A percentile compares a stretch with the other conserved stretches of the same genome.
Conservation (phyloP, 2,888 invertebrate genomes). For the Euphydryas editha region DNA sequence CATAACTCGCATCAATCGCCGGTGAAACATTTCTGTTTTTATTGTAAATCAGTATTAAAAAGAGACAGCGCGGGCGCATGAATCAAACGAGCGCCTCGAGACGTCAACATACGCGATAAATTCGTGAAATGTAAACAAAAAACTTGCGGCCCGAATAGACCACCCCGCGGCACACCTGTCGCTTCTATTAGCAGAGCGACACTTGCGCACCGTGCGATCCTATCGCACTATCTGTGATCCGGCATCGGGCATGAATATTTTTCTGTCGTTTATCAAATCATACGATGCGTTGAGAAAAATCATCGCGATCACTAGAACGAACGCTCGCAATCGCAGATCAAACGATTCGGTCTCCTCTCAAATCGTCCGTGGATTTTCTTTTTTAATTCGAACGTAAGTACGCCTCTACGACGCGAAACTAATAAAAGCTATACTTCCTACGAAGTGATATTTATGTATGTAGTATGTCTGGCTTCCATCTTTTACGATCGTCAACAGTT, state of each 20-base stretch:
- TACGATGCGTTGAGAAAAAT: constrained; percentile 74
- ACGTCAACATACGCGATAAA: constrained; percentile 78
- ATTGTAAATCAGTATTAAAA: constrained; percentile 84
- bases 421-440: constrained; percentile 73
- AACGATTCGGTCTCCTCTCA: constrained; percentile 65
- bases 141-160: constrained; percentile 66
- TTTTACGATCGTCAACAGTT: constrained; percentile 82
- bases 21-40: constrained; percentile 79
- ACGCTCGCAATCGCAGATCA: constrained; percentile 60
- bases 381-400: constrained; percentile 69
- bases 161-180: constrained; percentile 80
- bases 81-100: constrained; percentile 78
- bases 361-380: constrained; percentile 72
- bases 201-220: constrained; percentile 60
- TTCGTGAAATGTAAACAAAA: constrained; percentile 79
- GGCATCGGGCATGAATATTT: constrained; percentile 32
- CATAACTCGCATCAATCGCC: constrained; percentile 83
- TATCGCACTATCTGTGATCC: constrained; percentile 51
- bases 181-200: constrained; percentile 70
- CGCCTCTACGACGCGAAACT: constrained; percentile 63
- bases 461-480: constrained; percentile 76
- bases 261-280: constrained; percentile 68
- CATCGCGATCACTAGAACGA: constrained; percentile 60
- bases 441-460: constrained; percentile 76
- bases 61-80: constrained; percentile 78